Evolutionary conservation across 2,888 invertebrate species (phyloP).

Genomic region (Synanthedon andrenaeformis): DNA sequence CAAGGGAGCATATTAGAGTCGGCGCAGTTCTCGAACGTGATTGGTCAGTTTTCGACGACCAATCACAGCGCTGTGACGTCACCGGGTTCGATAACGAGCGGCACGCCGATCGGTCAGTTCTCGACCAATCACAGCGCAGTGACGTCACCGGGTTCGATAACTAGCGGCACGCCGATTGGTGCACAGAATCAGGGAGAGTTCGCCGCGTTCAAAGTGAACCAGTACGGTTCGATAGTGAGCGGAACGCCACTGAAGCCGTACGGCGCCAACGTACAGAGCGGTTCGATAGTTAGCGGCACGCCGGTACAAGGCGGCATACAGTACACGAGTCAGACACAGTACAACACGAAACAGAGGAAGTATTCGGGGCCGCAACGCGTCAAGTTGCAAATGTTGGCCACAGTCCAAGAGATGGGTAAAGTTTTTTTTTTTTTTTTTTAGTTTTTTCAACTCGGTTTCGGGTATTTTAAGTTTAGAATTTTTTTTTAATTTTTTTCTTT

Average conservation of each 20-base stretch:
- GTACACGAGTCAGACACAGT: conserved; percentile 18
- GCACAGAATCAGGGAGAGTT: conserved; percentile 5
- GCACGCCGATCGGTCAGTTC: conserved; percentile 20
- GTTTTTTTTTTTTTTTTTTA: conserved; percentile 24
- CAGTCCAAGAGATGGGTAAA: conserved; percentile 84
- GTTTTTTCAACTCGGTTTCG: conserved; percentile 12
- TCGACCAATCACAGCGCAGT: conserved; percentile 20
- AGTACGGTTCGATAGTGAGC: conserved; percentile 11
- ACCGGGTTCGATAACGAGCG: conserved; percentile 24
- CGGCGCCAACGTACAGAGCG: conserved; percentile 6
- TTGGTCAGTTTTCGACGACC: conserved; percentile 11
- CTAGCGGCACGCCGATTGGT: conserved; percentile 11
- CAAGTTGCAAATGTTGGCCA: conserved; percentile 67
- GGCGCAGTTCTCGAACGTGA: background rate
- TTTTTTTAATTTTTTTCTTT: background rate
- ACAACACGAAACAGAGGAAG: conserved; percentile 54
- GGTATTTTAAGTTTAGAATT: background rate
- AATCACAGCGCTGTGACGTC: conserved; percentile 14
- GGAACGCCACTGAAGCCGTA: conserved; percentile 6
- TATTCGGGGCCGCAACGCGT: conserved; percentile 69
- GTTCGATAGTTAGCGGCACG: conserved; percentile 37
- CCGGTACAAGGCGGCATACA: conserved; percentile 11
- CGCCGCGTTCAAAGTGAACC: background rate
- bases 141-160: conserved; percentile 11
- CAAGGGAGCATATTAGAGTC: conserved; percentile 35